Percentiles rank a stretch among this genome's conserved stretches.
These are phyloP conservation scores for Sebastes minor DNA, from an alignment of 2,797 vertebrate species.

Conservation along the genomic window DNA sequence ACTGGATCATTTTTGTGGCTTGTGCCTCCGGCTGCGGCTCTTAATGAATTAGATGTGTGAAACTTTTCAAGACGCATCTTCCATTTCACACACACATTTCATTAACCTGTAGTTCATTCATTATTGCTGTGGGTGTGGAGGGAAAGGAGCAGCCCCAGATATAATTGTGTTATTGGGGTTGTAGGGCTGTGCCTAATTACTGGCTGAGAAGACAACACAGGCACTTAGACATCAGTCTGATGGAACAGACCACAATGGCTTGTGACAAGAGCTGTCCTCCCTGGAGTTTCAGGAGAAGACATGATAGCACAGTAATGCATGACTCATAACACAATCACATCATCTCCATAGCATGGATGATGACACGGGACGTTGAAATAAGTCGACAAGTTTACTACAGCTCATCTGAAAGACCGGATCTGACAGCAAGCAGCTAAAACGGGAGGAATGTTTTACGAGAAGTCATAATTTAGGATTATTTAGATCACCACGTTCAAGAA, in stretches of 20 bases:
- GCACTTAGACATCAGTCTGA: constrained; percentile 75
- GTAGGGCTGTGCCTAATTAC: constrained; percentile 78
- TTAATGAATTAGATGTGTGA: constrained; percentile 68
- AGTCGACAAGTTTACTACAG: constrained; percentile 56
- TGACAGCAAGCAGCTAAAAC: constrained; percentile 51
- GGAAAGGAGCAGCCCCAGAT: constrained; percentile 65
- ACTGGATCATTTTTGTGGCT: constrained; percentile 27
- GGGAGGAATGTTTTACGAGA: background rate
- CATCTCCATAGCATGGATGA: constrained; percentile 54
- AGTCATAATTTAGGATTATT: constrained; percentile 29
- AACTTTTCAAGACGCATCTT: constrained; percentile 63
- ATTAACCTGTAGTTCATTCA: constrained; percentile 79
- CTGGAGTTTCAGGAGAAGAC: constrained; percentile 58
- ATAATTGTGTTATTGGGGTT: constrained; percentile 76
- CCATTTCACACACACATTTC: constrained; percentile 72
- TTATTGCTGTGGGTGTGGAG: constrained; percentile 67
- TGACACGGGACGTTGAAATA: constrained; percentile 55
- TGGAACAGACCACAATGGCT: constrained; percentile 72
- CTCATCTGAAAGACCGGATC: constrained; percentile 12
- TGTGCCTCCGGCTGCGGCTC: constrained; percentile 46
- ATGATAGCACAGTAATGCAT: constrained; percentile 62
- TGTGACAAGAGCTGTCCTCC: constrained; percentile 70
- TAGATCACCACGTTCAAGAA: constrained; percentile 24
- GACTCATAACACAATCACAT: constrained; percentile 65
- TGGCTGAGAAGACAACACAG: constrained; percentile 65